Evolutionary conservation across 2,888 invertebrate species (phyloP), one percentile per base, ranked within the genome.

Genomic region (Caenorhabditis wallacei): DNA sequence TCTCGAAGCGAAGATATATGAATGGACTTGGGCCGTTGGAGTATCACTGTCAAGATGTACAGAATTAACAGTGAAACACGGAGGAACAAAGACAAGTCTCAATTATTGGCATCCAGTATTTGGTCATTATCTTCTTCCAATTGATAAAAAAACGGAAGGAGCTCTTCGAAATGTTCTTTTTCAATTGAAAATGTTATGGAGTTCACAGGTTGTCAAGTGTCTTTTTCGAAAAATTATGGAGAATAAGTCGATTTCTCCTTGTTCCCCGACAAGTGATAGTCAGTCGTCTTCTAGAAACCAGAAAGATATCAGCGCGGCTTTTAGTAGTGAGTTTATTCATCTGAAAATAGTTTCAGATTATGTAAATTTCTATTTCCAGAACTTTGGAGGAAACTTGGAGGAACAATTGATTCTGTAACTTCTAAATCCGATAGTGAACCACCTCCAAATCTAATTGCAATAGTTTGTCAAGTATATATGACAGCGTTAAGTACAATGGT

Each of bases 91-190:
- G 46, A 75, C 84, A 3, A 82, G 71, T 53, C 78, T 83, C 8
- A 74, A 85, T 18, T 96, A 97, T 93, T 99, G 98, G 98, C 98
- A 99, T 93, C 98, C 98, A 4, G 95, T 98, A 26, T 94, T 99
- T 13, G 98, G 98, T 1, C 75, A 85, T 61, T 87, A 85, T 51
- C 75, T 80, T 2, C 84, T 90, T 22, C 89, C 90, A 16, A 85
- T 90, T 40, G 95, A 95, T 90, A 92, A 93, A 0, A 89, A 91
- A 90, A 93, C 95, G 0, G 95, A 95, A 70, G 95, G 95, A 37
- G 94, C 95, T 0, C 94, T 95, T 93, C 94, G 94, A 0, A 94
- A 94, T 87, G 94, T 96, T 0, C 92, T 93, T 64, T 92, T 92
- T 7, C 96, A 96, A 92, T 92, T 96, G 46, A 94, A 95, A 13